Evolutionary conservation across 2,888 invertebrate species (phyloP).

Genomic region (Leucozona laternaria): DNA sequence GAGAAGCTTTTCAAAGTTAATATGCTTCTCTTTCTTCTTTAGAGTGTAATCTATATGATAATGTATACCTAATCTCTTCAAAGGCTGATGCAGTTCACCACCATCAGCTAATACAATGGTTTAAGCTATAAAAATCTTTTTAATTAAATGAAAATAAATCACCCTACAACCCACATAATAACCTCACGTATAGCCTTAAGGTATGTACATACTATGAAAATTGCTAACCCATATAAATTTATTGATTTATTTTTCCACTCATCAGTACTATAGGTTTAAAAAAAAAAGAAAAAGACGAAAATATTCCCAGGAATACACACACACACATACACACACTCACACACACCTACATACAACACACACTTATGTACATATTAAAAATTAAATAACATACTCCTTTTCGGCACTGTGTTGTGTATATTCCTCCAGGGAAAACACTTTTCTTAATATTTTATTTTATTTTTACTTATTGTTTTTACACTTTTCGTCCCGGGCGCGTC

Average conservation of each 20-base stretch:
- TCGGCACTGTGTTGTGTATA: background rate
- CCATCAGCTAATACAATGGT: conserved; percentile 14
- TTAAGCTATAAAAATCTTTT: conserved; percentile 28
- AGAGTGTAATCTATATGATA: background rate
- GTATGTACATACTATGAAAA: background rate
- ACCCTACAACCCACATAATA: conserved; percentile 26
- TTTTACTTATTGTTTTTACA: conserved; percentile 24
- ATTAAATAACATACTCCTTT: conserved; percentile 5
- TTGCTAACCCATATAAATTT: conserved; percentile 41
- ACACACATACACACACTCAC: background rate
- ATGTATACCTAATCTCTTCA: conserved; percentile 1
- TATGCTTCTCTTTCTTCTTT: background rate
- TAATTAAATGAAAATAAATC: conserved; percentile 45
- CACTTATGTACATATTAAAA: background rate
- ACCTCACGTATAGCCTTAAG: conserved; percentile 29
- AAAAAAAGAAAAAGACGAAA: background rate
- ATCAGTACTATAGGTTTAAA: conserved; percentile 21
- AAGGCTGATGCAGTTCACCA: conserved; percentile 19
- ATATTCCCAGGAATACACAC: background rate
- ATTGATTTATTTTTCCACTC: conserved; percentile 34
- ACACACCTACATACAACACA: background rate
- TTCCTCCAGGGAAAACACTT: conserved; percentile 16
- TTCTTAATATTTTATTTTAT: conserved; percentile 23
- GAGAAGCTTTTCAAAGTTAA: conserved; percentile 21
- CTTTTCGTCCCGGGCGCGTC: conserved; percentile 6